phyloP scores from a whole-genome alignment of 1,140 invertebrate genomes.

The Anadara kagoshimensis region DNA sequence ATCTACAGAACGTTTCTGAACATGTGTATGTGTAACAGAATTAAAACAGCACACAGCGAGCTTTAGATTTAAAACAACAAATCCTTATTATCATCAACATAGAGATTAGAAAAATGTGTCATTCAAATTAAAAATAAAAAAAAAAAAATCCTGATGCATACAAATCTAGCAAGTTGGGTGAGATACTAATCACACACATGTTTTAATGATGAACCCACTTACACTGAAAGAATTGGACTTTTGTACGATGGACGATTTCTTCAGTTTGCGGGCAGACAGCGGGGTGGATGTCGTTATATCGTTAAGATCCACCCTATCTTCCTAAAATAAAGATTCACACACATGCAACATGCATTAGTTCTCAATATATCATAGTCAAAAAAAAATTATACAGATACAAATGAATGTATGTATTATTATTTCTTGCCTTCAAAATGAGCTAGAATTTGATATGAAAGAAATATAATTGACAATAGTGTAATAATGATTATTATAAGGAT shows the following conservation, averaged over 20 bases:
- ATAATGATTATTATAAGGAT: too few relatives aligned
- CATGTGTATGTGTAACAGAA: too few relatives aligned
- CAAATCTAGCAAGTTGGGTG: too few relatives aligned
- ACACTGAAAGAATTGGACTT: constrained; percentile 73
- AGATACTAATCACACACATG: too few relatives aligned
- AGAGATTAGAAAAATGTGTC: too few relatives aligned
- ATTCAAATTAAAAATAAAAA: too few relatives aligned
- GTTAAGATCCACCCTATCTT: constrained; percentile 58
- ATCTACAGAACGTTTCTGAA: too few relatives aligned
- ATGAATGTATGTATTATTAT: neutral
- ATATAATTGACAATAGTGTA: neutral
- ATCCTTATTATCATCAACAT: too few relatives aligned
- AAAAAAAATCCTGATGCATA: too few relatives aligned
- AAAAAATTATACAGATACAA: neutral
- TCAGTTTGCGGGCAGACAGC: constrained; percentile 68
- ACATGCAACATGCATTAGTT: constrained; percentile 55
- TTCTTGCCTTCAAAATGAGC: neutral
- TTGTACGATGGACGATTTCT: constrained; percentile 66
- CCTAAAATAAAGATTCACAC: constrained; percentile 53
- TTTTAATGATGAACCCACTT: constrained; percentile 49
- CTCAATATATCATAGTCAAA: constrained; percentile 5
- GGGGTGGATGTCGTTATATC: constrained; percentile 90
- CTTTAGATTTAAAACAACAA: too few relatives aligned
- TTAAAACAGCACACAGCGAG: too few relatives aligned
- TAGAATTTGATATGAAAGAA: neutral